Percentiles rank a stretch among this genome's conserved stretches.
Evolutionary conservation across 2,797 vertebrate genomes (phyloP).

Genomic region (Cyclura pinguis): DNA sequence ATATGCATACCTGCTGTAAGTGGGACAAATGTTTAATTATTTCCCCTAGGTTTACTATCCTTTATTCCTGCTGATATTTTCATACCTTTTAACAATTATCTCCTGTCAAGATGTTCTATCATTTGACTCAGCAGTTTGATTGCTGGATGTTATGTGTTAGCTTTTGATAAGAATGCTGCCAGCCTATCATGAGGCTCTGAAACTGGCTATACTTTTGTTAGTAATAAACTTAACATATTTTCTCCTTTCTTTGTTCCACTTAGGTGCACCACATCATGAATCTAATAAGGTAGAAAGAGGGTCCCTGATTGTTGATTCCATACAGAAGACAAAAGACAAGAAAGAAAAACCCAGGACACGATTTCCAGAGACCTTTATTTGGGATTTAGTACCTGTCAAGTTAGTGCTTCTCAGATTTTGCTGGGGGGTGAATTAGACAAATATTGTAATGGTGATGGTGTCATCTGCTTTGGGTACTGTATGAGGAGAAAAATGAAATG

Average conservation of each 20-base stretch:
- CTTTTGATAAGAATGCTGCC: background rate
- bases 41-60: background rate
- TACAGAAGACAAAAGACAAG: background rate
- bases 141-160: background rate
- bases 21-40: background rate
- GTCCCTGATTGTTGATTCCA: background rate
- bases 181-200: background rate
- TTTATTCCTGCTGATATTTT: background rate
- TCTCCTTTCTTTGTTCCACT: background rate
- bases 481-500: no score
- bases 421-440: background rate
- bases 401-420: conserved; percentile 48
- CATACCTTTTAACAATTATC: background rate
- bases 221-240: background rate
- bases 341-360: conserved; percentile 63
- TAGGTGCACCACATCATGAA: background rate
- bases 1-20: no score
- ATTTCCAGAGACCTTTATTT: conserved; percentile 88
- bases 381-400: conserved; percentile 84
- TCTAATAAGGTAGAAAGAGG: background rate
- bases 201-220: background rate
- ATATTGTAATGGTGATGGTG: background rate
- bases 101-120: background rate
- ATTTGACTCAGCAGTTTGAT: background rate
- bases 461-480: background rate